phyloP scores from a whole-genome alignment of 2,797 vertebrate species.

The Leucoraja ocellata region DNA sequence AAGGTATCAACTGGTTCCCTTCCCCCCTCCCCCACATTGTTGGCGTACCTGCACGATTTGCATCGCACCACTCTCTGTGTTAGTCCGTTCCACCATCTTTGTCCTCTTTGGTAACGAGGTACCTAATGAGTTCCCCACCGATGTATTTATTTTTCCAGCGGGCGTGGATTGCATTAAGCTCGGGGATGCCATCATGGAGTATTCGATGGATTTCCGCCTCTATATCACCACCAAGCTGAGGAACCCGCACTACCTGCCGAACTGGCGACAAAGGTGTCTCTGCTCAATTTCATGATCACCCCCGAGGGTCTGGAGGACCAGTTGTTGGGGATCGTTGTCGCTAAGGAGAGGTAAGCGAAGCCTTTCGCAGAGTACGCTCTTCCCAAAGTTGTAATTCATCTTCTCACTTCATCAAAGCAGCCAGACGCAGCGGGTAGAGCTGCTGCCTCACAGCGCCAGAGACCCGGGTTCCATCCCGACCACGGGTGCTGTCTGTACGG shows the following conservation, averaged over 20 bases:
- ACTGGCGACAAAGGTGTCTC: constrained; percentile 84
- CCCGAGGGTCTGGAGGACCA: constrained; percentile 94
- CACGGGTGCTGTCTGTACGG: no score
- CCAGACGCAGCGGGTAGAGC: neutral
- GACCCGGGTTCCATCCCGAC: no score
- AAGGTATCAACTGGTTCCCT: constrained; percentile 37
- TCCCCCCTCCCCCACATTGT: no score
- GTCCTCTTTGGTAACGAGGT: no score
- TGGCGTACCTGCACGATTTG: no score
- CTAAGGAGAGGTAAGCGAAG: constrained; percentile 83
- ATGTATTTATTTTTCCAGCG: constrained; percentile 56
- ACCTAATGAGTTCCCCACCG: no score
- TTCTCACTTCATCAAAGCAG: neutral
- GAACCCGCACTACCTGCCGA: constrained; percentile 95
- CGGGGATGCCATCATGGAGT: constrained; percentile 83
- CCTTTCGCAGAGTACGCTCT: neutral
- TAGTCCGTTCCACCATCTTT: no score
- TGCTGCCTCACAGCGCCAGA: no score
- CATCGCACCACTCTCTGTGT: no score
- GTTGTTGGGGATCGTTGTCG: constrained; percentile 86
- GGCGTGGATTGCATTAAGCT: constrained; percentile 83
- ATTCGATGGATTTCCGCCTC: constrained; percentile 86
- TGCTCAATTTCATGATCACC: constrained; percentile 98
- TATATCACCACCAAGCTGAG: constrained; percentile 95
- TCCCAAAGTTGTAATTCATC: neutral